phyloP scores from a whole-genome alignment of 37 sponge, comb jelly and placozoan genomes.

The Halichondria panicea region DNA sequence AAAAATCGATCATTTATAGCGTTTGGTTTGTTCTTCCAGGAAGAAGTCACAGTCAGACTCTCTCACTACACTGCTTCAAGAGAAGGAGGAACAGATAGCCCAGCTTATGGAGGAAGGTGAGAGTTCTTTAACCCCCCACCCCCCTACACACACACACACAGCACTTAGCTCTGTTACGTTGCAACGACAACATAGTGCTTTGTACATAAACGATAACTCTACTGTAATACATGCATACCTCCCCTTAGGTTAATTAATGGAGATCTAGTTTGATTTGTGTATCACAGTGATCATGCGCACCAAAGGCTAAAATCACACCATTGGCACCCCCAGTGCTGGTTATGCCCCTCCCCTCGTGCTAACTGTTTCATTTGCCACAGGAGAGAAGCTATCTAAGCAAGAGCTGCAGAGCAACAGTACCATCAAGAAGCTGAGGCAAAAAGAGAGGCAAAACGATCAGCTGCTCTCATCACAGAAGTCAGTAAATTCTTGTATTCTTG shows the following conservation, averaged over 20 bases:
- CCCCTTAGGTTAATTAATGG: no score
- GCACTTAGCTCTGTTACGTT: no score
- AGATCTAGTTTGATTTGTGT: no score
- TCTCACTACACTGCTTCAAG: constrained; percentile 31
- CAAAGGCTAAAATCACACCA: no score
- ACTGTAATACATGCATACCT: no score
- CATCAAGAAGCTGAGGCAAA: constrained; percentile 90
- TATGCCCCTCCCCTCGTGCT: no score
- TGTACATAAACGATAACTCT: no score
- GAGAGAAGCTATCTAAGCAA: constrained; percentile 87
- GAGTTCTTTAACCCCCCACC: neutral
- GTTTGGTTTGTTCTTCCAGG: neutral
- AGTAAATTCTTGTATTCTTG: neutral
- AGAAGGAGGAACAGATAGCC: constrained; percentile 74
- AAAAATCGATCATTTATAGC: neutral
- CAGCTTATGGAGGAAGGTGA: constrained; percentile 85
- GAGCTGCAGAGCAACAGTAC: constrained; percentile 77
- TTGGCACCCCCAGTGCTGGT: no score
- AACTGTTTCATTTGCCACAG: constrained; percentile 11
- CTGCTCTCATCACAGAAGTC: constrained; percentile 62
- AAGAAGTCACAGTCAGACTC: constrained; percentile 18
- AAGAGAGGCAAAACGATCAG: constrained; percentile 83
- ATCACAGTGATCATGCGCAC: no score
- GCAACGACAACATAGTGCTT: no score
- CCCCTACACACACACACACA: no score